Conservation (phyloP, 2,888 invertebrate genomes). For the Horisme vitalbata region DNA sequence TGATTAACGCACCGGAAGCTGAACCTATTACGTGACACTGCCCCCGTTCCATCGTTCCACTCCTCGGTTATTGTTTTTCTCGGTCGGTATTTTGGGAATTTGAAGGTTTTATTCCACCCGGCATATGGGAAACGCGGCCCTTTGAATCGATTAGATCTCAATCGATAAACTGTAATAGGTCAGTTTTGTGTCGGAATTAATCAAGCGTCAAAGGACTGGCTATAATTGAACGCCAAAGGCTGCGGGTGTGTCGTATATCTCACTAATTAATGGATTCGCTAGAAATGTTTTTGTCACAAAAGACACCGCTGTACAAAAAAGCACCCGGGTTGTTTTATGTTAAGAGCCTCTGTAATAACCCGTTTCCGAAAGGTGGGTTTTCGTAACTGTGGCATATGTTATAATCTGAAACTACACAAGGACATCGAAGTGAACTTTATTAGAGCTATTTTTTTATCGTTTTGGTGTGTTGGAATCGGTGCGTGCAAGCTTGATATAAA, state of each 20-base stretch:
- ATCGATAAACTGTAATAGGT: constrained; percentile 76
- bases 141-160: constrained; percentile 78
- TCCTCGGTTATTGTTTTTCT: constrained; percentile 77
- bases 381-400: constrained; percentile 26
- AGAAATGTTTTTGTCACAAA: constrained; percentile 72
- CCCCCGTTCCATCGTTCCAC: constrained; percentile 65
- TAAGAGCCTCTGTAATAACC: constrained; percentile 34
- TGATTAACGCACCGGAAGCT: constrained; percentile 80
- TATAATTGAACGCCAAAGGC: constrained; percentile 72
- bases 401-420: constrained; percentile 29
- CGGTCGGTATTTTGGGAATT: constrained; percentile 66
- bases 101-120: constrained; percentile 62
- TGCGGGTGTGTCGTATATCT: constrained; percentile 75
- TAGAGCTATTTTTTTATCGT: constrained; percentile 30
- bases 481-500: constrained; percentile 70
- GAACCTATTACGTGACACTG: constrained; percentile 76
- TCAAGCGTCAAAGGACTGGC: constrained; percentile 78
- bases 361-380: constrained; percentile 31
- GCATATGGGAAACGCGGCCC: constrained; percentile 74
- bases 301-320: constrained; percentile 65
- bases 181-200: constrained; percentile 80
- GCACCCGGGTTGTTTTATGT: constrained; percentile 37
- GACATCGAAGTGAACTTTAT: constrained; percentile 32
- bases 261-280: constrained; percentile 80
- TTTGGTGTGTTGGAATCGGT: constrained; percentile 43